Evolutionary conservation across 2,113 vertebrate genomes (phyloP), one percentile per base, ranked within the genome.

Genomic region (Microcebus tavaratra): DNA sequence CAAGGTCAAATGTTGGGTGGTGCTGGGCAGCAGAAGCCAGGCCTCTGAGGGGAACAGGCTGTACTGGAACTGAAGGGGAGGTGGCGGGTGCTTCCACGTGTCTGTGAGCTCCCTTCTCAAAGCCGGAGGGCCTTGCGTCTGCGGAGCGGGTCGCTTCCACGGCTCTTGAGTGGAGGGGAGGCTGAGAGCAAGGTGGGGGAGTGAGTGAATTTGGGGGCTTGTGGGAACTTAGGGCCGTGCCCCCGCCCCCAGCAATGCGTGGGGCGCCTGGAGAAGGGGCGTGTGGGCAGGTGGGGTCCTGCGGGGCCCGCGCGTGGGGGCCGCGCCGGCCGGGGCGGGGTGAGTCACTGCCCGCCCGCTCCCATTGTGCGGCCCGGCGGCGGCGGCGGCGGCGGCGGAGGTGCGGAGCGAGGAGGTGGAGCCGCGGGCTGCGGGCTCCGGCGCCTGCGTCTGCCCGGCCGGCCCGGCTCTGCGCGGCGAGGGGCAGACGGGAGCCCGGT

Each of bases 341-440:
- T 97, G 97, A 98, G 97, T 97, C 97, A 96, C 92, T 0, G 76
- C 90, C 82, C 95, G 80, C 94, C 70, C n/a, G 95, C 86, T 98
- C 89, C 97, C 84, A 97, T 98, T 98, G 97, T 98, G 97, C 95
- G 84, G 95, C 96, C 39, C 59, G 29, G 55, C 93, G 81, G 63
- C 91, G 42, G 63, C 91, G 42, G 50, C 93, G 81, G 95, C 70
- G 88, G 94, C 72, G 76, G 73, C 57, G 88, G 95, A 34, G 95
- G 90, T 57, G 95, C 86, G 53, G 92, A 53, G 93, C 87, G 88
- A 92, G 97, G 97, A 97, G 97, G 97, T 95, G 97, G 97, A 97
- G 97, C 83, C 95, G 78, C 95, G 31, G 91, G 96, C 39, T 98
- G 95, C 91, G 53, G 94, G 96, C 88, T 92, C 57, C 81, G 45